Percentiles rank a stretch among this genome's conserved stretches.
Conservation (phyloP, 2,888 invertebrate species). For the Campoletis raptor region DNA sequence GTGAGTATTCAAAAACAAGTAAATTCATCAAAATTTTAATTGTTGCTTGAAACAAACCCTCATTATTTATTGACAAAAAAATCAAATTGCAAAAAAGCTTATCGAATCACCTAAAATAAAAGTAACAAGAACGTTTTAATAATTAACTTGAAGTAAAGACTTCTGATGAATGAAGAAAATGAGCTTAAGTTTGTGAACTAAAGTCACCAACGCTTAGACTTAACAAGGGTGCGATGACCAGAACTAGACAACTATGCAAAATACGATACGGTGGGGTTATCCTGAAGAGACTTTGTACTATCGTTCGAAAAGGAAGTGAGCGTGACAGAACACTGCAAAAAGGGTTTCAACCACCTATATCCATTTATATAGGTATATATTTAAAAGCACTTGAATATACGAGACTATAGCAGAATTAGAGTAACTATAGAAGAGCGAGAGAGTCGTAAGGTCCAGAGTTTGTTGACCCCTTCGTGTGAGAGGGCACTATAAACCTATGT, state of each 20-base stretch:
- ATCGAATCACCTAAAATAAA: background rate
- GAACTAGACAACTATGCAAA: constrained; percentile 39
- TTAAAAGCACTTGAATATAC: constrained; percentile 28
- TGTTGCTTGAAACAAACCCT: background rate
- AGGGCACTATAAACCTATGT: constrained; percentile 76
- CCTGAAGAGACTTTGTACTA: constrained; percentile 29
- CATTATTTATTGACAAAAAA: too few relatives aligned
- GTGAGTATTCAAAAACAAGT: constrained; percentile 73
- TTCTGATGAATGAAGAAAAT: too few relatives aligned
- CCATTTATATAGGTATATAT: constrained; percentile 5
- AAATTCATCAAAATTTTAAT: background rate
- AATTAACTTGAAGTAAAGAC: background rate
- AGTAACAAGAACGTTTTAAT: background rate
- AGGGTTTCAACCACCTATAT: constrained; percentile 17
- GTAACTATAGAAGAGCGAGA: constrained; percentile 25
- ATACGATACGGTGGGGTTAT: constrained; percentile 21
- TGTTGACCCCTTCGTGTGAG: constrained; percentile 78
- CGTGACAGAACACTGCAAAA: constrained; percentile 57
- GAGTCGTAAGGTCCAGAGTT: constrained; percentile 76
- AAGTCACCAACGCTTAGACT: background rate
- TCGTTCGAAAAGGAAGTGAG: constrained; percentile 39
- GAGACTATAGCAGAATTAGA: constrained; percentile 15
- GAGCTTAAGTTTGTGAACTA: background rate
- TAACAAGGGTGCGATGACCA: constrained; percentile 55
- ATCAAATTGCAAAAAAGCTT: background rate